These are phyloP conservation scores for Rhynchonycteris naso DNA, from an alignment of 2,797 vertebrate genomes.

Conservation along the genomic window DNA sequence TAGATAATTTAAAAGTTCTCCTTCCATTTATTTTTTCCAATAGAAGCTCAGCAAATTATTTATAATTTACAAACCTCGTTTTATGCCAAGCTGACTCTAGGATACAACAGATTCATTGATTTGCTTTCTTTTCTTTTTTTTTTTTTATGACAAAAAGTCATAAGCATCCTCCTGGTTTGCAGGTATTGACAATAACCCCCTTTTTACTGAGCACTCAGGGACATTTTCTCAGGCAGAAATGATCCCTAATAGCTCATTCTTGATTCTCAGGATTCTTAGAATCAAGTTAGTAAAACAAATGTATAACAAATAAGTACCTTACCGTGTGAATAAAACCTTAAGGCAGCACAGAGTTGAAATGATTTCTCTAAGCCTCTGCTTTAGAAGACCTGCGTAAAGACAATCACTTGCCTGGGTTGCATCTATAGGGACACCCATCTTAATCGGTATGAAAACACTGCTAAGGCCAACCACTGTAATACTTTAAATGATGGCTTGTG, in stretches of 20 bases:
- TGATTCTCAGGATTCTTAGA: neutral
- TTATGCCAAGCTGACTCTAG: neutral
- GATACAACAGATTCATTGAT: neutral
- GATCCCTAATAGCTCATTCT: neutral
- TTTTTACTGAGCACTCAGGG: neutral
- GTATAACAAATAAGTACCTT: neutral
- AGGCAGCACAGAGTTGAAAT: neutral
- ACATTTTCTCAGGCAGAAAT: neutral
- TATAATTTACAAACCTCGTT: neutral
- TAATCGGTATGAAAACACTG: neutral
- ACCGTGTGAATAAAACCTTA: neutral
- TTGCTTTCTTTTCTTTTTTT: neutral
- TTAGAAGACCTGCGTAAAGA: neutral
- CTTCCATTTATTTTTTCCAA: neutral
- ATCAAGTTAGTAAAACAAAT: neutral
- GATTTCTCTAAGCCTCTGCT: neutral
- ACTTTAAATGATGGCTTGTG: neutral
- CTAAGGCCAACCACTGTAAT: neutral
- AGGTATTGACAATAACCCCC: neutral
- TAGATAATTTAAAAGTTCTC: neutral
- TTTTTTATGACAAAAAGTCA: neutral
- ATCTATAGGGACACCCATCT: neutral
- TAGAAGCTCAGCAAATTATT: neutral
- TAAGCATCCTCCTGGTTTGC: neutral
- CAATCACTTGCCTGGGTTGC: neutral